Base-by-base conservation (phyloP, 2,888 invertebrate genomes). In the Euspilapteryx auroguttella region DNA sequence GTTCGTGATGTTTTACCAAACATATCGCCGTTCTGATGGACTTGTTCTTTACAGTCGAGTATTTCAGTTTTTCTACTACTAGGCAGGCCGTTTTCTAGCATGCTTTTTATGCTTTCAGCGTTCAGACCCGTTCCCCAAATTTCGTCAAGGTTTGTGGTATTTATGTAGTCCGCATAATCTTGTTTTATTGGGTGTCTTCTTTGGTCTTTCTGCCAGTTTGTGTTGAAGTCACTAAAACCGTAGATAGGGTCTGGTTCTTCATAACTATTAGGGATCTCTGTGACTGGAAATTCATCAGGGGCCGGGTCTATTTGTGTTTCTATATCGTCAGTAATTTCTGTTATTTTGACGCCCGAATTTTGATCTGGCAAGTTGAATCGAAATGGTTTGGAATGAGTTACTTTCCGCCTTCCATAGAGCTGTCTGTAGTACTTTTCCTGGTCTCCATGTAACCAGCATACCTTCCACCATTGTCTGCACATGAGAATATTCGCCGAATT, bases 391-490 rank as follows among this genome's bases (percentile, higher is more conserved):
- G 75, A 62, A 28, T 54, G 58, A 28, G 56, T 58, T 2, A 49
- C 39, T 62, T 80, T 77, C 40, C 80, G 58, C 42, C 73, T 80
- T 10, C 86, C 88, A 57, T 90, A 90, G 34, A 89, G 75, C 51
- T 89, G 88, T 45, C 89, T 75, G 75, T 90, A 90, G 71, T 89
- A 87, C 51, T 89, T 89, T 50, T 89, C 87, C 49, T 88, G 87
- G 59, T 88, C 89, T 27, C 89, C 90, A 52, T 89, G 85, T 80
- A 90, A 85, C 84, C 89, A 89, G 51, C 90, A 90, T 34, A 89
- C 89, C 62, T 87, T 87, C 90, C 90, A 90, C 89, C 90, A 90
- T 77, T 89, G 87, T 58, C 86, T 86, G 73, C 88, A 87, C 83
- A 87, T 87, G 37, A 88, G 64, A 52, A 87, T 85, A 63, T 87